Base-by-base conservation (phyloP, 2,113 vertebrate genomes). In the Empidonax traillii region DNA sequence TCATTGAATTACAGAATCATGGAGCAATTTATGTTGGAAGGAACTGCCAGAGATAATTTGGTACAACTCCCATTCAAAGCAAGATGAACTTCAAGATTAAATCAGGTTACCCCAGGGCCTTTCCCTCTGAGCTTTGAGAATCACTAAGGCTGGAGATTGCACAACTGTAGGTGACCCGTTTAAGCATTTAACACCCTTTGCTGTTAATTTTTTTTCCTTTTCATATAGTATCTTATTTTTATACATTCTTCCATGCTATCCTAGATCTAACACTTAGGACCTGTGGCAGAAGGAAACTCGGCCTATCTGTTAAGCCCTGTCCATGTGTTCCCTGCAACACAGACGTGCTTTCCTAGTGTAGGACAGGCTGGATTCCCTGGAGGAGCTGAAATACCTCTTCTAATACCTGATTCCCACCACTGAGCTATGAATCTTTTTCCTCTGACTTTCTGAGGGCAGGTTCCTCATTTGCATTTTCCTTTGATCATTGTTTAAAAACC, bases 401-500 rank as follows among this genome's bases (percentile, higher is more conserved):
- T 76, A 44, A 65, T 68, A 89, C 44, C 87, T 85, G 41, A 72
- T 81, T 35, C 12, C n/a, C 44, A 61, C 31, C 4, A 2, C 25
- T 59, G 24, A 77, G 37, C 49, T 75, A 10, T 55, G 35, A 90
- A 55, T 82, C 37, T 46, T 79, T 82, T 90, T 47, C 35, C 25
- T 80, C 75, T 75, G 69, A 55, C 86, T 93, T 91, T 84, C 86
- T 41, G 66, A 87, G 80, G 66, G 61, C 69, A 63, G 58, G 31
- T 81, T 93, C 12, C 62, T 91, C 62, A 74, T 87, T 81, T 82
- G 37, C 74, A 87, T 94, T 95, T 92, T 90, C n/a, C 53, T 96
- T 92, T 94, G 94, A 95, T 91, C 84, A 43, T 76, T 91, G 81
- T 94, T 96, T 95, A 62, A 76, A 87, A 94, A 76, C 73, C 94